Evolutionary conservation across 2,113 vertebrate genomes (phyloP).

Genomic region (Zonotrichia leucophrys): DNA sequence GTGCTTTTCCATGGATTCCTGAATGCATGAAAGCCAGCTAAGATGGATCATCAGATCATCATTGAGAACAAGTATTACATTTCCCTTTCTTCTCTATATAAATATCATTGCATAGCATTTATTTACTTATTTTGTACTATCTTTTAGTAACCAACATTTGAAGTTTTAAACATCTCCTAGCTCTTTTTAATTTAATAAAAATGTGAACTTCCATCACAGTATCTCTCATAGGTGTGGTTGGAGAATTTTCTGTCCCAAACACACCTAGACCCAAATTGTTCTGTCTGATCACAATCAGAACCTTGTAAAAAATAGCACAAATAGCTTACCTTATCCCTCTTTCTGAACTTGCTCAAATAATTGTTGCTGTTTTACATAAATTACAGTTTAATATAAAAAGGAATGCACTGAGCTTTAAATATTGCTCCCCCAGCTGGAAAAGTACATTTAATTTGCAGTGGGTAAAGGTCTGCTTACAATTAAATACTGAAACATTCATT

Average conservation of each 20-base stretch:
- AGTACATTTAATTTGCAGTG: neutral
- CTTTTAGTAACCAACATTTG: neutral
- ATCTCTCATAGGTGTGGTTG: neutral
- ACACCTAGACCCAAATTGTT: neutral
- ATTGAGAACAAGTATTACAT: neutral
- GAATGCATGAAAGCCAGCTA: neutral
- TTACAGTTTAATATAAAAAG: neutral
- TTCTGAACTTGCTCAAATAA: neutral
- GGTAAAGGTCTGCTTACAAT: neutral
- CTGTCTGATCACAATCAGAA: neutral
- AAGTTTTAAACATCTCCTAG: neutral
- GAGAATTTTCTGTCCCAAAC: neutral
- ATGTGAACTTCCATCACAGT: neutral
- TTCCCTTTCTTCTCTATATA: neutral
- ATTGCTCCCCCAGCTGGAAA: neutral
- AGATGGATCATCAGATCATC: neutral
- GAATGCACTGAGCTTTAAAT: neutral
- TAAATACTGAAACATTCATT: constrained; percentile 14
- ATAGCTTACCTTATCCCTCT: neutral
- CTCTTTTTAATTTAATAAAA: neutral
- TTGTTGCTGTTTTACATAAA: neutral
- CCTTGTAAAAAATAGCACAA: neutral
- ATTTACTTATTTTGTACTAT: neutral
- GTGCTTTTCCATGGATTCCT: neutral
- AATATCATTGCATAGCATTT: neutral